Percentiles rank a stretch among this genome's conserved stretches.
Evolutionary conservation across 2,888 invertebrate genomes (phyloP).

Genomic region (Volucella zonaria): DNA sequence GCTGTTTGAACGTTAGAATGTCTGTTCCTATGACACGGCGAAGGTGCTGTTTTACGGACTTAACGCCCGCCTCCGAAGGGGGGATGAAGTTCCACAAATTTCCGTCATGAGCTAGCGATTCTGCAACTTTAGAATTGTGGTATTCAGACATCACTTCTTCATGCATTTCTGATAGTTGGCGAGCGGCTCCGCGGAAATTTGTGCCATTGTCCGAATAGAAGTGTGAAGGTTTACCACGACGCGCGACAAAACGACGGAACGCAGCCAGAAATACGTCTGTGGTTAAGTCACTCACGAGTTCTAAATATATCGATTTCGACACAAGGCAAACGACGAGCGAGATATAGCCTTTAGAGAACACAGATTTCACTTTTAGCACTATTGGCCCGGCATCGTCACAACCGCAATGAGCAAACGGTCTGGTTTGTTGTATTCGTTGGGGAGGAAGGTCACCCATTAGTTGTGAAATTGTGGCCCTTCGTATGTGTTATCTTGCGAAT

Average conservation of each 20-base stretch:
- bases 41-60: too few relatives aligned
- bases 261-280: constrained; percentile 25
- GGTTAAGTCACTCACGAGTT: constrained; percentile 26
- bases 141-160: too few relatives aligned
- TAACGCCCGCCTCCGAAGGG: too few relatives aligned
- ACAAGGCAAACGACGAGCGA: constrained; percentile 10
- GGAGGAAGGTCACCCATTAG: background rate
- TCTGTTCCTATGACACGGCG: too few relatives aligned
- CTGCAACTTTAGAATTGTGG: too few relatives aligned
- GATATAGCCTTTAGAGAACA: background rate
- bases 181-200: too few relatives aligned
- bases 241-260: constrained; percentile 18
- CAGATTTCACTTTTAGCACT: background rate
- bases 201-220: background rate
- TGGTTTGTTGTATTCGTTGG: background rate
- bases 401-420: constrained; percentile 6
- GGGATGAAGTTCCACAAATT: too few relatives aligned
- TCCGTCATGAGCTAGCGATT: too few relatives aligned
- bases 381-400: constrained; percentile 4
- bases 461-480: background rate
- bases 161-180: too few relatives aligned
- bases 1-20: too few relatives aligned
- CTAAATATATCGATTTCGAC: constrained; percentile 1
- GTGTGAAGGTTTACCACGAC: constrained; percentile 15
- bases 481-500: background rate